Conservation (phyloP, 2,888 invertebrate genomes). For the Cheilosia vernalis region DNA sequence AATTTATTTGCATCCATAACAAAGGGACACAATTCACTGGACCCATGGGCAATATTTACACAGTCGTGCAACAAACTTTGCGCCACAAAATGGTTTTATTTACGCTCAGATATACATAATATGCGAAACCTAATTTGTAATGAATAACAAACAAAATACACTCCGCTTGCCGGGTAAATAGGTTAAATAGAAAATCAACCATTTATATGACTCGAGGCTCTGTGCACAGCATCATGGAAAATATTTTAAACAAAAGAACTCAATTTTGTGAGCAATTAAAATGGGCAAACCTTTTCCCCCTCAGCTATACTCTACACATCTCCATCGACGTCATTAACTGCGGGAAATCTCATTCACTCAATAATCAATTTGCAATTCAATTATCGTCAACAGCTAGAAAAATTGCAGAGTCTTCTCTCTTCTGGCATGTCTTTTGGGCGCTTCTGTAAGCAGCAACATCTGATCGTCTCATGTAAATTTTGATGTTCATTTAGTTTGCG, state of each 20-base stretch:
- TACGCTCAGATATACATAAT: neutral
- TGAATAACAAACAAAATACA: constrained; percentile 19
- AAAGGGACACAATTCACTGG: neutral
- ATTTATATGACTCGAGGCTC: neutral
- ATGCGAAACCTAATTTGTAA: neutral
- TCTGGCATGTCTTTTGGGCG: neutral
- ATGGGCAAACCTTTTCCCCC: neutral
- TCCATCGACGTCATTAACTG: neutral
- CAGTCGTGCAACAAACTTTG: neutral
- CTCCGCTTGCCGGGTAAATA: constrained; percentile 2
- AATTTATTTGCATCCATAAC: neutral
- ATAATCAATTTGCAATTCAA: constrained; percentile 64
- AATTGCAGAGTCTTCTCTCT: constrained; percentile 1
- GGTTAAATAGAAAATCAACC: constrained; percentile 19
- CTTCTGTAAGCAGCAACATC: constrained; percentile 9
- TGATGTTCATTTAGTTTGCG: constrained; percentile 56
- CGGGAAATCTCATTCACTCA: constrained; percentile 23
- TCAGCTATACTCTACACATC: neutral
- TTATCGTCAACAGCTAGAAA: constrained; percentile 41
- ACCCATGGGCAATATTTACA: neutral
- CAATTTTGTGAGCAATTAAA: constrained; percentile 18
- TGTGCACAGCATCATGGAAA: neutral
- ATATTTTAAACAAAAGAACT: constrained; percentile 30
- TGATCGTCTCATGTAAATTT: constrained; percentile 50
- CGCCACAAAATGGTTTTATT: neutral